Conservation (phyloP, 2,113 vertebrate genomes). For the Pica pica region DNA sequence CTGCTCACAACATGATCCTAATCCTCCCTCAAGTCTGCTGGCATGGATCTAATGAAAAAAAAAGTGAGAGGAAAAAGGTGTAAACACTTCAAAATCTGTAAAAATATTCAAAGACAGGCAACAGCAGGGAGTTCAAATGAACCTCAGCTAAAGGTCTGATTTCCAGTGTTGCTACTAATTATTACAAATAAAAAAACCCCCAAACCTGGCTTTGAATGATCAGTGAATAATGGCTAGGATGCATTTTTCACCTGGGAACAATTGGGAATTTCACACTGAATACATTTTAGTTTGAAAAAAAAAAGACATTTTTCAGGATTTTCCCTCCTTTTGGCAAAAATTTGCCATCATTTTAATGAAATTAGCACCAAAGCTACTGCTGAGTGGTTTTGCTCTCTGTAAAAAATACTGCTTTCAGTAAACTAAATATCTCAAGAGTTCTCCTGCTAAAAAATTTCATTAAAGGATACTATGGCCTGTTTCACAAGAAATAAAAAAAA, state of each 20-base stretch:
- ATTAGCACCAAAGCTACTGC: neutral
- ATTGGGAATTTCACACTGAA: neutral
- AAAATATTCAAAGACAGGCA: neutral
- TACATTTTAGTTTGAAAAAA: neutral
- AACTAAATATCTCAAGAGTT: neutral
- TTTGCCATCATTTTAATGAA: neutral
- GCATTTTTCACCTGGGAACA: neutral
- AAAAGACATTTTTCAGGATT: neutral
- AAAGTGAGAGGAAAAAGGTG: neutral
- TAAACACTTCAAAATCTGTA: neutral
- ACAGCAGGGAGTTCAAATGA: neutral
- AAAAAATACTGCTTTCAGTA: neutral
- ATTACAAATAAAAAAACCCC: neutral
- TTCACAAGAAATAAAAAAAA: neutral
- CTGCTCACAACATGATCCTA: neutral
- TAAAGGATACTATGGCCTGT: neutral
- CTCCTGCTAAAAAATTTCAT: neutral
- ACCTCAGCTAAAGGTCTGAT: neutral
- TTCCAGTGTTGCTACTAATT: neutral
- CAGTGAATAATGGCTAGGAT: neutral
- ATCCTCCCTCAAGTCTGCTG: neutral
- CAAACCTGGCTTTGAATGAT: neutral
- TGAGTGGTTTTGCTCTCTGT: neutral
- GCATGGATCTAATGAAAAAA: fast-evolving
- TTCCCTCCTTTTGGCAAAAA: neutral